Evolutionary conservation across 1,140 invertebrate genomes (phyloP).

Genomic region (Drosophila subobscura): DNA sequence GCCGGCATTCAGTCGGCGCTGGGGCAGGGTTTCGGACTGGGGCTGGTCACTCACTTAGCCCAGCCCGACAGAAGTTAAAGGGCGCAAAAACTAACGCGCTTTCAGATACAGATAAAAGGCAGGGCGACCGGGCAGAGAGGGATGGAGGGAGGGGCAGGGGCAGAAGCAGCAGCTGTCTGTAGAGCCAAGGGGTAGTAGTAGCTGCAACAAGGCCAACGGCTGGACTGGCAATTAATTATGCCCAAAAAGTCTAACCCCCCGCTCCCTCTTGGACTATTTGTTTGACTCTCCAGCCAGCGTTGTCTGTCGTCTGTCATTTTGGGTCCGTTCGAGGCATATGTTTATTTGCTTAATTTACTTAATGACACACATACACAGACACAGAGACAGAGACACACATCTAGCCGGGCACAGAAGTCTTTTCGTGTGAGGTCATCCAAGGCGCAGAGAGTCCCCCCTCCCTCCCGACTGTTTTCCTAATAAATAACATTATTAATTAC

Average conservation of each 20-base stretch:
- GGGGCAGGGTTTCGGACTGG: background rate
- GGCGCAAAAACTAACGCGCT: constrained; percentile 81
- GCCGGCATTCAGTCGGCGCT: background rate
- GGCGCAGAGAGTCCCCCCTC: constrained; percentile 29
- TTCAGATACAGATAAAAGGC: constrained; percentile 50
- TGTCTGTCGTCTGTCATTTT: constrained; percentile 16
- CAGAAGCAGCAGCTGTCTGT: constrained; percentile 51
- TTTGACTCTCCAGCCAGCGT: no score
- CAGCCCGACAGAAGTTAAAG: constrained; percentile 50
- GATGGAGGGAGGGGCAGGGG: constrained; percentile 18
- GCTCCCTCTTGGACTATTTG: background rate
- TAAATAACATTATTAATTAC: constrained; percentile 83
- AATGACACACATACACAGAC: constrained; percentile 65
- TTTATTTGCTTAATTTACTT: constrained; percentile 83
- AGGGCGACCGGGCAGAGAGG: constrained; percentile 9
- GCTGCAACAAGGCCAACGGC: constrained; percentile 66
- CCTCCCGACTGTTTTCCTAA: constrained; percentile 59
- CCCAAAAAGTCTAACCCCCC: constrained; percentile 59
- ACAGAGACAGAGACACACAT: constrained; percentile 25
- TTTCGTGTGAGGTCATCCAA: constrained; percentile 74
- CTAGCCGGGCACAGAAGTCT: constrained; percentile 40
- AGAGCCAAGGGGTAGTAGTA: constrained; percentile 38
- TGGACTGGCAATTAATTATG: constrained; percentile 81
- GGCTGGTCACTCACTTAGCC: constrained; percentile 36
- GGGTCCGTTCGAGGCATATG: constrained; percentile 68